A percentile compares a stretch with the other conserved stretches of the same genome.
Evolutionary conservation across 2,888 invertebrate species (phyloP).

Genomic region (Fissipunctia ypsillon): DNA sequence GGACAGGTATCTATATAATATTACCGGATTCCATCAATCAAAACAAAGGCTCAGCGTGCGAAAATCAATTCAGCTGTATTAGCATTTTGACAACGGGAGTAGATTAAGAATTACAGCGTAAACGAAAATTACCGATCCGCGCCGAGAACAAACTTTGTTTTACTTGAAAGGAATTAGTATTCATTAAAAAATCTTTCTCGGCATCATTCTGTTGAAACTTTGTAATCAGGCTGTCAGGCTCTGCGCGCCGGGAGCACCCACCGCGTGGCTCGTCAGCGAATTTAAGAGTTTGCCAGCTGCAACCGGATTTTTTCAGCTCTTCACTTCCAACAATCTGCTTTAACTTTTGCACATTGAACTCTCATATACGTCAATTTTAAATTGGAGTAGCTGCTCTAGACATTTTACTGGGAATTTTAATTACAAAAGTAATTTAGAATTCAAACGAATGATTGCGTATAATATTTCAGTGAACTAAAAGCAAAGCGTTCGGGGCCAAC

Average conservation of each 20-base stretch:
- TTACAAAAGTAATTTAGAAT: slow-evolving; percentile 74
- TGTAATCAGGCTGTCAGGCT: slow-evolving; percentile 85
- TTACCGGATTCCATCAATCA: slow-evolving; percentile 68
- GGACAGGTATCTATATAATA: slow-evolving; percentile 59
- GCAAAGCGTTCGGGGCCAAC: slow-evolving; percentile 68
- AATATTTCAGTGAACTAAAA: slow-evolving; percentile 76
- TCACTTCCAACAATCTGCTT: slow-evolving; percentile 78
- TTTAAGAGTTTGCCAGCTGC: slow-evolving; percentile 82
- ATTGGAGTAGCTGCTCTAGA: slow-evolving; percentile 52
- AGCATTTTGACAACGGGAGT: slow-evolving; percentile 76
- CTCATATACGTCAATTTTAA: slow-evolving; percentile 70
- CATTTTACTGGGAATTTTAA: slow-evolving; percentile 69
- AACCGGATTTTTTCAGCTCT: slow-evolving; percentile 83
- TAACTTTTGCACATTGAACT: slow-evolving; percentile 62
- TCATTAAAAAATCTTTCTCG: slow-evolving; percentile 89
- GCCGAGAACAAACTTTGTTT: slow-evolving; percentile 87
- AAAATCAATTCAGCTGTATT: slow-evolving; percentile 71
- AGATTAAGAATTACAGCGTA: slow-evolving; percentile 80
- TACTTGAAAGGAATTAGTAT: slow-evolving; percentile 89
- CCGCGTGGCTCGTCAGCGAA: slow-evolving; percentile 79
- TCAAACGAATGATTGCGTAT: slow-evolving; percentile 71
- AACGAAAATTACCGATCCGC: slow-evolving; percentile 86
- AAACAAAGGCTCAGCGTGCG: slow-evolving; percentile 63
- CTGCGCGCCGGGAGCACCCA: slow-evolving; percentile 52
- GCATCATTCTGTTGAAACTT: slow-evolving; percentile 88